A percentile compares a stretch with the other conserved stretches of the same genome.
Conservation (phyloP, 2,113 vertebrate genomes). For the Numida meleagris region DNA sequence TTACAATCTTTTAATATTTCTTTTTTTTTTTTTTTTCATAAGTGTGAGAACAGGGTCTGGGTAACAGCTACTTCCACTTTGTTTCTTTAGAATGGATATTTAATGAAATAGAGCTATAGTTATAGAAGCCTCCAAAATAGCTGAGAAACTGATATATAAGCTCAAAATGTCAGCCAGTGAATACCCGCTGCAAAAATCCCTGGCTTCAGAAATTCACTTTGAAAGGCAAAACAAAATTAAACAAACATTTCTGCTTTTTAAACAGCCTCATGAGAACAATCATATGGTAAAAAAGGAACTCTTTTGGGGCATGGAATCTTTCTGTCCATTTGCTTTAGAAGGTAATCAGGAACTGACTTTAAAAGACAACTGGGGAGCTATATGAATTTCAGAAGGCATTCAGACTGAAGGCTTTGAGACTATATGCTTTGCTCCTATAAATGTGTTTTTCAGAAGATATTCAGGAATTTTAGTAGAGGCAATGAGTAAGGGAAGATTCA, state of each 20-base stretch:
- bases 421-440: background rate
- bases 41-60: background rate
- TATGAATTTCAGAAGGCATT: constrained; percentile 11
- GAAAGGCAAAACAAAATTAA: constrained; percentile 4
- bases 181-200: background rate
- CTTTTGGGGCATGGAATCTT: background rate
- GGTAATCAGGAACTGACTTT: background rate
- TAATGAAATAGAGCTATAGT: background rate
- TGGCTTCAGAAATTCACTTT: background rate
- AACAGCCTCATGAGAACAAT: background rate
- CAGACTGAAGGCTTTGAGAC: background rate
- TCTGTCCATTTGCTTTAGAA: constrained; percentile 3
- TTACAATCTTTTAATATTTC: background rate
- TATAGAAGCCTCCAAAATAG: background rate
- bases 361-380: background rate
- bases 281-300: background rate
- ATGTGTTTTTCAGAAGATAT: background rate
- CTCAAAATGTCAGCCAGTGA: background rate
- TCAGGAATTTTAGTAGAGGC: background rate
- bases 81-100: background rate
- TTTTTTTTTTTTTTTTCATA: background rate
- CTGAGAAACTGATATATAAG: background rate
- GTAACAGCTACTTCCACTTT: background rate
- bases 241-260: background rate
- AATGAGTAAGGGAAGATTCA: background rate